Conservation (phyloP, 2,113 vertebrate species). For the Hemiprocne comata region DNA sequence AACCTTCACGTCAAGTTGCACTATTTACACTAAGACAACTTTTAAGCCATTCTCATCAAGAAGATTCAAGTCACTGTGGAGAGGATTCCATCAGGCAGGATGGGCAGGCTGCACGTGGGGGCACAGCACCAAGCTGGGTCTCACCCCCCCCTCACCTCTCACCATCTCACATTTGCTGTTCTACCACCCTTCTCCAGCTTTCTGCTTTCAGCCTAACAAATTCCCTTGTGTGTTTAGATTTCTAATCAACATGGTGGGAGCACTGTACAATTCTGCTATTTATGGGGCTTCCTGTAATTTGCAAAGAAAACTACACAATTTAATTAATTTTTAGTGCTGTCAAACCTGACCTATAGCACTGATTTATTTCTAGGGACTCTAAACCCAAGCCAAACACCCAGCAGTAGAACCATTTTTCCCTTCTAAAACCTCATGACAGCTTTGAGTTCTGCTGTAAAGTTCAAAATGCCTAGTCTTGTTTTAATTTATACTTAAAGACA, state of each 20-base stretch:
- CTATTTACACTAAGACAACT: rapidly evolving
- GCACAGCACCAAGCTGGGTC: rapidly evolving
- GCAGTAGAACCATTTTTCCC: not conserved
- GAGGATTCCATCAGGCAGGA: rapidly evolving
- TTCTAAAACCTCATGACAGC: not conserved
- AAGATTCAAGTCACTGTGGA: not conserved
- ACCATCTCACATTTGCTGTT: not conserved
- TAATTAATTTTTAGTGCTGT: conserved; percentile 38
- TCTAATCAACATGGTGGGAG: not conserved
- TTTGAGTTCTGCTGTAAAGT: not conserved
- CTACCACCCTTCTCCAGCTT: not conserved
- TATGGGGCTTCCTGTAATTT: not conserved
- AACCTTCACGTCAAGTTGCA: not conserved
- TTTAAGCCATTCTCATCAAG: not conserved
- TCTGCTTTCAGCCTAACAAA: not conserved
- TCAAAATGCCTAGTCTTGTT: not conserved
- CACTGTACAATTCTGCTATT: not conserved
- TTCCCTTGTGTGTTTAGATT: not conserved
- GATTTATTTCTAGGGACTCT: not conserved
- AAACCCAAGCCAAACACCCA: not conserved
- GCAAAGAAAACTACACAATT: conserved; percentile 1
- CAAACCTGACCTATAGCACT: not conserved
- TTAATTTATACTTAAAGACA: not conserved
- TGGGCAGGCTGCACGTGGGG: not conserved
- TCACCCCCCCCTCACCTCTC: not conserved